Base-by-base conservation (phyloP, 2,888 invertebrate genomes). In the Sialis fuliginosa region DNA sequence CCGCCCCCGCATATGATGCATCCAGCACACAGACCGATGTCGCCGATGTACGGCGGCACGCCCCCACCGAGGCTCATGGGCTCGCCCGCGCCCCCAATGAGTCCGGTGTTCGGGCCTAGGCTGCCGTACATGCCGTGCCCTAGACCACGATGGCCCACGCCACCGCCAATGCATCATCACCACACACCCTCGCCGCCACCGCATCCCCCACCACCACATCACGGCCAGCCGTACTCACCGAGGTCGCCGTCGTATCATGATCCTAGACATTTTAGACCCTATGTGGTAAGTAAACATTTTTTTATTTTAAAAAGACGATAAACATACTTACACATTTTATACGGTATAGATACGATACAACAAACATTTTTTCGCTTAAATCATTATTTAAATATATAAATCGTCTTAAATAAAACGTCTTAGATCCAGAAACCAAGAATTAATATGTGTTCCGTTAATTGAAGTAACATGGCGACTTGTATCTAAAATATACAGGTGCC, bases 1-100 rank as follows among this genome's bases (percentile, higher is more conserved):
- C 69, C 71, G 58, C 78, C 79, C 44, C 72, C 75, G 39, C 68
- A 72, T 52, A 74, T 79, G 52, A 74, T 79, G 57, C 22, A 22
- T 4, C 22, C 22, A 22, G 22, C 22, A 22, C 84, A 78, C 63
- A 76, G 83, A 34, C 79, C 84, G 33, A 77, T 80, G 9, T 83
- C 84, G 35, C 83, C 85, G 44, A 22, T 22, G 22, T 84, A 82
- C 72, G 75, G 77, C 6, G 79, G 81, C 1, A 79, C 81, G 54
- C 81, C 83, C 1, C 80, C 81, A n/a, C 81, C 80, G 4, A 72
- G 78, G 50, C 75, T 79, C 55, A 74, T 79, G 44, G 76, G 76
- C 42, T 74, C 74, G 8, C 61, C 62, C 42, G 63, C 64, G 47
- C 65, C 65, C 46, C 65, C 65, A 46, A 62, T 58, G 52, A 58